Evolutionary conservation across 2,797 vertebrate genomes (phyloP).

Genomic region (Phalloptychus januarius): DNA sequence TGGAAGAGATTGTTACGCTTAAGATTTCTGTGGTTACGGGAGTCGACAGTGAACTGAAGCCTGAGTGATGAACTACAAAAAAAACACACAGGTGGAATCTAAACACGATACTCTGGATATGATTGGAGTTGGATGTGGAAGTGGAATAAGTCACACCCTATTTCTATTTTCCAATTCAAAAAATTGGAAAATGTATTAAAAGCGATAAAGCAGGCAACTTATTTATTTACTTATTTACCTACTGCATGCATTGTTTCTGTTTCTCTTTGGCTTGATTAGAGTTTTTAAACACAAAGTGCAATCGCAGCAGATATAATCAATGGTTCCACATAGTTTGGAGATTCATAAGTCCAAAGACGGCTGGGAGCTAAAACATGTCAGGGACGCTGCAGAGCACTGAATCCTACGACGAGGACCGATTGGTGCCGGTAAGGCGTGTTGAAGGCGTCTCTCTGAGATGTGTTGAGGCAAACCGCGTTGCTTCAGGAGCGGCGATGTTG

Average conservation of each 20-base stretch:
- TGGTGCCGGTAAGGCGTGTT: not conserved
- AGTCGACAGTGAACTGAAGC: not conserved
- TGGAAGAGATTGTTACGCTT: not conserved
- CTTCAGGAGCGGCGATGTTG: not conserved
- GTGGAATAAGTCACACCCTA: not conserved
- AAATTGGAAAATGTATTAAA: not conserved
- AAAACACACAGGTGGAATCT: not conserved
- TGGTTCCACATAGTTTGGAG: not conserved
- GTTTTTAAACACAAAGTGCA: not conserved
- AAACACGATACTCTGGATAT: not conserved
- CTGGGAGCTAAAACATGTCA: not conserved
- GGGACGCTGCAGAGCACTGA: not conserved
- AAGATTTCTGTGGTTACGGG: not conserved
- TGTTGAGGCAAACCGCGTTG: too few species aligned
- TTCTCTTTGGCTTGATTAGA: not conserved
- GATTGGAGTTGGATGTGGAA: not conserved
- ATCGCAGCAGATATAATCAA: too few species aligned
- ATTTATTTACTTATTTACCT: not conserved
- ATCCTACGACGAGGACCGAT: too few species aligned
- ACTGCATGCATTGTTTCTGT: not conserved
- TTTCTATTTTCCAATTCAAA: not conserved
- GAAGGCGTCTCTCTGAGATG: not conserved
- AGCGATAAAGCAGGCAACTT: not conserved
- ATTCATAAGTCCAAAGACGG: not conserved
- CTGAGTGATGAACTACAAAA: not conserved